Evolutionary conservation across 2,113 vertebrate species (phyloP).

Genomic region (Cygnus buccinator): DNA sequence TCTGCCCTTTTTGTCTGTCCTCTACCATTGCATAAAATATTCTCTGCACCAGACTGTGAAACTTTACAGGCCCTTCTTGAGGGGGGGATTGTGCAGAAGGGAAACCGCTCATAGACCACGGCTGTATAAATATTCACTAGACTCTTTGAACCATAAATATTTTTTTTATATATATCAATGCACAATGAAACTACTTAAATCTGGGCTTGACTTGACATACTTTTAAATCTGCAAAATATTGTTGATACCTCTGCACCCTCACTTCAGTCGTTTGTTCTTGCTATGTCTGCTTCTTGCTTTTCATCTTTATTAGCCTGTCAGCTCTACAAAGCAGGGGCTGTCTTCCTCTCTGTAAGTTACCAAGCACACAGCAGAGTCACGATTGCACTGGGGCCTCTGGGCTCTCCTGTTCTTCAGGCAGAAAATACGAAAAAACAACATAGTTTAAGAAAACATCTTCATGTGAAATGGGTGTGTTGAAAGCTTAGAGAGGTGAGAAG

Average conservation of each 20-base stretch:
- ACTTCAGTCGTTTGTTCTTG: not conserved
- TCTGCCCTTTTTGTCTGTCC: not conserved
- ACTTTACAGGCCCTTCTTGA: not conserved
- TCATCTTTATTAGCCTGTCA: not conserved
- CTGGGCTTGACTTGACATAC: not conserved
- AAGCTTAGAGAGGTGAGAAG: too few relatives aligned
- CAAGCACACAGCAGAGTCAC: not conserved
- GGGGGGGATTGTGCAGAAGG: not conserved
- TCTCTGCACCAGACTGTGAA: not conserved
- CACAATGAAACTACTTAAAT: not conserved
- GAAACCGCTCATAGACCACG: not conserved
- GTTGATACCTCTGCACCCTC: not conserved
- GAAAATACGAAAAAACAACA: not conserved
- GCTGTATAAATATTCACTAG: not conserved
- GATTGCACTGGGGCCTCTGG: not conserved
- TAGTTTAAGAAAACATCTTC: not conserved
- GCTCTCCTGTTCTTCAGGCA: not conserved
- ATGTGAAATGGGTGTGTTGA: not conserved
- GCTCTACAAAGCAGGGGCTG: not conserved
- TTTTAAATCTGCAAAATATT: not conserved
- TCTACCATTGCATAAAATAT: not conserved
- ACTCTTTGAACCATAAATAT: not conserved
- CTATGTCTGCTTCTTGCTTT: not conserved
- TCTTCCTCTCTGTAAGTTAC: not conserved
- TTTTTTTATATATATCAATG: not conserved